phyloP scores from a whole-genome alignment of 1,140 invertebrate species.

The Drosophila mauritiana region DNA sequence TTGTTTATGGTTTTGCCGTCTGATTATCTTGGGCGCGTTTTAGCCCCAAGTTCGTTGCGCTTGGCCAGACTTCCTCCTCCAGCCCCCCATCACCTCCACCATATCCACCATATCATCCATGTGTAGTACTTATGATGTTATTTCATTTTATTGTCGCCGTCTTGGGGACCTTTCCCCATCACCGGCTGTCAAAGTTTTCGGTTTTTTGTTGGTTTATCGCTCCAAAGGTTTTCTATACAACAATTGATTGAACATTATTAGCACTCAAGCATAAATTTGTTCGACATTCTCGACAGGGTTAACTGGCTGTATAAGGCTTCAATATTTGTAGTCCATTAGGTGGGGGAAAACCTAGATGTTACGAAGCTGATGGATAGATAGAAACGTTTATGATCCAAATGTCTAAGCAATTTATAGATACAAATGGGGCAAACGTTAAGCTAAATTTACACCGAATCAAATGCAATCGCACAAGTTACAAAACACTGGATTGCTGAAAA shows the following conservation, averaged over 20 bases:
- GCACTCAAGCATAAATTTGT: conserved; percentile 78
- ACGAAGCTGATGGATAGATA: conserved; percentile 29
- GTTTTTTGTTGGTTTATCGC: conserved; percentile 76
- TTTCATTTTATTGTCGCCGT: conserved; percentile 73
- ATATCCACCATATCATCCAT: conserved; percentile 2
- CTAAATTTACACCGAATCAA: not conserved
- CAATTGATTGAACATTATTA: conserved; percentile 82
- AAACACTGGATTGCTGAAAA: not conserved
- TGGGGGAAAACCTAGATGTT: conserved; percentile 6
- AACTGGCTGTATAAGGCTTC: conserved; percentile 16
- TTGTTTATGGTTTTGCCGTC: conserved; percentile 78
- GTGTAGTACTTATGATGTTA: conserved; percentile 73
- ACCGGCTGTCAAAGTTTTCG: conserved; percentile 57
- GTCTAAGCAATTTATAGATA: not conserved
- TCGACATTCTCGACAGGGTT: conserved; percentile 52
- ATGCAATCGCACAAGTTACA: not conserved
- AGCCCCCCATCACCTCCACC: conserved; percentile 9
- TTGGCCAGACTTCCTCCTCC: conserved; percentile 50
- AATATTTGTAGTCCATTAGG: conserved; percentile 1
- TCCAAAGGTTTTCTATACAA: conserved; percentile 65
- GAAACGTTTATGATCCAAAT: conserved; percentile 1
- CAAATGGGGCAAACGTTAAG: not conserved
- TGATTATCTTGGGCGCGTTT: conserved; percentile 80
- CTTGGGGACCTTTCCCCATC: conserved; percentile 28
- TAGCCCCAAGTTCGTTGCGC: conserved; percentile 79